A percentile compares a stretch with the other conserved stretches of the same genome.
phyloP scores from a whole-genome alignment of 2,113 vertebrate species.

The Puffinus mauretanicus region DNA sequence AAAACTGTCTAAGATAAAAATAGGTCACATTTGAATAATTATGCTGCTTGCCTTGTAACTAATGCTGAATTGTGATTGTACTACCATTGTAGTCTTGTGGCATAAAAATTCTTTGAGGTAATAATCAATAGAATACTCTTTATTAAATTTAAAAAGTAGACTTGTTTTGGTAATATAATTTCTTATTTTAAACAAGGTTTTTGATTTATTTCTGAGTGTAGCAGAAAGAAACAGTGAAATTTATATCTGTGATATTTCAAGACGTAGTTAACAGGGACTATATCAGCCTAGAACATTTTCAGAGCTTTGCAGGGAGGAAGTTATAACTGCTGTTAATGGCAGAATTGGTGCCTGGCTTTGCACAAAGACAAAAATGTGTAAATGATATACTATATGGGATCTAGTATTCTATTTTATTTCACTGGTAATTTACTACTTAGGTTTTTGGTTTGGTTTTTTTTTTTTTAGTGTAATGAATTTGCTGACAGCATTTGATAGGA shows the following conservation, averaged over 20 bases:
- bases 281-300: background rate
- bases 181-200: background rate
- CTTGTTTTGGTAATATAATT: background rate
- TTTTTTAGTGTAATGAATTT: background rate
- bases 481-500: background rate
- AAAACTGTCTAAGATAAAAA: constrained; percentile 35
- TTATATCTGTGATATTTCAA: background rate
- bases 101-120: constrained; percentile 11
- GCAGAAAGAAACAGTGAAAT: background rate
- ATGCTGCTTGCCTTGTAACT: background rate
- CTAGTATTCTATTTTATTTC: background rate
- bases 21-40: constrained; percentile 50
- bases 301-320: background rate
- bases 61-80: background rate
- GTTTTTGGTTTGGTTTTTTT: background rate
- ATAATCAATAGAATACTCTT: background rate
- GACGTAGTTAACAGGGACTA: background rate
- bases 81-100: background rate
- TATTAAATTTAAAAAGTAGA: background rate
- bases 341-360: background rate
- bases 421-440: background rate
- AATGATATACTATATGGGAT: background rate
- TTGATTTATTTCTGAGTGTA: background rate
- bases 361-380: background rate
- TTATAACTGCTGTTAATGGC: background rate